These are phyloP conservation scores for Spinus olivaceus DNA, from an alignment of 2,797 vertebrate genomes.

Conservation along the genomic window DNA sequence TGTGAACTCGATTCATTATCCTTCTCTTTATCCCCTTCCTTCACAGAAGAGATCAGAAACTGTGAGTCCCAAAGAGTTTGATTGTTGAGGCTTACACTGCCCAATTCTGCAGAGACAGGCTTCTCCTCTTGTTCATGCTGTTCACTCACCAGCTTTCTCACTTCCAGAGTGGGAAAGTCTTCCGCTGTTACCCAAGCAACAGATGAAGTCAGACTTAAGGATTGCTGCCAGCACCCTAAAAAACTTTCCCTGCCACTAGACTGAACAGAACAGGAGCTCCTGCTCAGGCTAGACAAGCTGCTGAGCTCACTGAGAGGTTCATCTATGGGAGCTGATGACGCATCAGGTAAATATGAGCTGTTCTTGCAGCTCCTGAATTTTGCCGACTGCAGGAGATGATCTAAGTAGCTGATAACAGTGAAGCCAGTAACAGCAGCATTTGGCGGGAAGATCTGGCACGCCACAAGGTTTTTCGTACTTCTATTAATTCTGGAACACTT, in stretches of 20 bases:
- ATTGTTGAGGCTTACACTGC: background rate
- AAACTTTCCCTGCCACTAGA: constrained; percentile 7
- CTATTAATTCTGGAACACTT: constrained; percentile 22
- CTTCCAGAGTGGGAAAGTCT: constrained; percentile 50
- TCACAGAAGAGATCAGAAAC: constrained; percentile 10
- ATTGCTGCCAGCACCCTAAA: constrained; percentile 66
- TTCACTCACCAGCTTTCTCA: background rate
- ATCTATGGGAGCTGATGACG: background rate
- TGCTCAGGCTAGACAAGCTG: constrained; percentile 26
- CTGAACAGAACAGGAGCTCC: constrained; percentile 25
- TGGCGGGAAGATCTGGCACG: constrained; percentile 75
- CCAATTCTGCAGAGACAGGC: background rate
- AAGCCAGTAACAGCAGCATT: constrained; percentile 58
- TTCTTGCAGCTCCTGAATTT: background rate
- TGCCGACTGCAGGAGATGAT: constrained; percentile 32
- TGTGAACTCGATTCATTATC: background rate
- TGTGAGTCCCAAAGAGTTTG: background rate
- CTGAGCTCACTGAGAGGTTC: constrained; percentile 53
- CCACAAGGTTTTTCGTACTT: constrained; percentile 55
- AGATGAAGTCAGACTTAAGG: constrained; percentile 71
- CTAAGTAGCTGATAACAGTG: constrained; percentile 73
- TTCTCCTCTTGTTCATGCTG: constrained; percentile 15
- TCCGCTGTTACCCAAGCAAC: constrained; percentile 53
- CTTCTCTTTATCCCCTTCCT: background rate
- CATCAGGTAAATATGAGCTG: background rate